phyloP scores from a whole-genome alignment of 1,140 invertebrate genomes.

The Lepidurus packardi region DNA sequence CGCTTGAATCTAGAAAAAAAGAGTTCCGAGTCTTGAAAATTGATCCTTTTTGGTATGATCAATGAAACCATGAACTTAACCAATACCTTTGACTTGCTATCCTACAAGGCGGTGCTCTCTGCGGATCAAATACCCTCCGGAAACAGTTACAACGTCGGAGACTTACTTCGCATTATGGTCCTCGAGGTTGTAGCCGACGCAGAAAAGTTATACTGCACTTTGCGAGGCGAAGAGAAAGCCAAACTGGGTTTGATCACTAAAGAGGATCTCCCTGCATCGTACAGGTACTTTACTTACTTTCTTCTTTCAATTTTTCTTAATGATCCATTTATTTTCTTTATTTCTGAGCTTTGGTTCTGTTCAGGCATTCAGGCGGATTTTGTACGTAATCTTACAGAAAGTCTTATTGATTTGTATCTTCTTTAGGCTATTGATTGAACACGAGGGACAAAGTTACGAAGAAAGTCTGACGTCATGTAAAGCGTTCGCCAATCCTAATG shows the following conservation, averaged over 20 bases:
- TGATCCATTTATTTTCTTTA: neutral
- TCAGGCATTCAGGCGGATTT: neutral
- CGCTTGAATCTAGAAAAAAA: slow-evolving; percentile 5
- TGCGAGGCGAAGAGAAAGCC: slow-evolving; percentile 58
- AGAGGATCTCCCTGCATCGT: slow-evolving; percentile 75
- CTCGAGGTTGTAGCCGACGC: slow-evolving; percentile 76
- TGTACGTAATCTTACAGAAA: neutral
- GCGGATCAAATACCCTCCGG: slow-evolving; percentile 6
- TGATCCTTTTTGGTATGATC: neutral
- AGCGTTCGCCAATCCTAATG: slow-evolving; percentile 85
- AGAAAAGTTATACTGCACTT: slow-evolving; percentile 78
- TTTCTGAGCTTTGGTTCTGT: neutral
- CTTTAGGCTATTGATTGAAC: slow-evolving; percentile 40
- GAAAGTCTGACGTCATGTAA: slow-evolving; percentile 73
- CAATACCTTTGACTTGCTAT: neutral
- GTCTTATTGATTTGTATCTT: slow-evolving; percentile 26
- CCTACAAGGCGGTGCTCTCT: slow-evolving; percentile 12
- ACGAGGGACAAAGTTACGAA: slow-evolving; percentile 62
- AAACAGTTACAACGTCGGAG: slow-evolving; percentile 41
- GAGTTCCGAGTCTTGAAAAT: neutral
- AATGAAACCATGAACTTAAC: slow-evolving; percentile 11
- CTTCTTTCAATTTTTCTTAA: slow-evolving; percentile 15
- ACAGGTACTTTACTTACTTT: slow-evolving; percentile 63
- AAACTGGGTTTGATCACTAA: slow-evolving; percentile 71
- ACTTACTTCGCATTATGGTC: slow-evolving; percentile 79